Evolutionary conservation across 2,113 vertebrate genomes (phyloP), one percentile per base, ranked within the genome.

Genomic region (Zosterops pallidus): DNA sequence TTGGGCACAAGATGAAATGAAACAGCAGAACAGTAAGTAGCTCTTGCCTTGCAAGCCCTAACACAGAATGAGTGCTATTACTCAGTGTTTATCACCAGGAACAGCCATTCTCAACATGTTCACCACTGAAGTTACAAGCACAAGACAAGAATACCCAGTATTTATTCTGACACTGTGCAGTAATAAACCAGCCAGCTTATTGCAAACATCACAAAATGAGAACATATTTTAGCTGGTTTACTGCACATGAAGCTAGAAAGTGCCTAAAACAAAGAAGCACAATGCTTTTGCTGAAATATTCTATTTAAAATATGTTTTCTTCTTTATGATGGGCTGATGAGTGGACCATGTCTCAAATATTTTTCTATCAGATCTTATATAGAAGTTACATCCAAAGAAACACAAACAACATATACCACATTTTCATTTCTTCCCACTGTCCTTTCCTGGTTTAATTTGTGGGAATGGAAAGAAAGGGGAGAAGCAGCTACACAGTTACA

Each of bases 1-100:
- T 89, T 90, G 93, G 94, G 83, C 95, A 92, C 44, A 71, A 96
- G 94, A 96, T 96, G 60, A 96, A 97, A 97, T 96, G 79, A 78
- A 94, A 90, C 53, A 83, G 68, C 67, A 88, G 50, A 77, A 89
- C n/a, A 82, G 39, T 65, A 84, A 82, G 81, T 11, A 90, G 50
- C 71, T 94, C 82, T 78, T 75, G 37, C 50, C 46, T 0, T 95
- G 88, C 95, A 96, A 94, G 94, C 64, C 92, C 88, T 94, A 89
- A 96, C 95, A 93, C 75, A 96, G 60, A 72, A 25, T 77, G 82
- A 88, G 52, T 22, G 80, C 65, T 78, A 83, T 97, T 96, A 96
- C 63, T 94, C 90, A 86, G 64, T 69, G 79, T 95, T 97, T 93
- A 93, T 96, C 88, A 89, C 76, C 64, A 90, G 46, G 42, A 94